phyloP scores from a whole-genome alignment of 2,113 vertebrate genomes.

The Cisticola juncidis region DNA sequence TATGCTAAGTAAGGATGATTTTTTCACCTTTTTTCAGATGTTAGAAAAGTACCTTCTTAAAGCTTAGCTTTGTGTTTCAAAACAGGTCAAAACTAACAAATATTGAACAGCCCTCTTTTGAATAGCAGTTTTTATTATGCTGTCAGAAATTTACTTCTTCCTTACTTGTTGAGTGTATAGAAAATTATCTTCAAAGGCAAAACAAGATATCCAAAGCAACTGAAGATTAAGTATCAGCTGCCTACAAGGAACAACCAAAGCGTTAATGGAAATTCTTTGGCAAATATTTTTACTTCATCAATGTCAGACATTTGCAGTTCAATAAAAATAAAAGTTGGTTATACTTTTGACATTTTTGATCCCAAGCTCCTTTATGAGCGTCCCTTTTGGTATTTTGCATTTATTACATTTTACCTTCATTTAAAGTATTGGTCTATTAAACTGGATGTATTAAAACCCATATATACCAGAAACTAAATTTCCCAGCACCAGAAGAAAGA shows the following conservation, averaged over 20 bases:
- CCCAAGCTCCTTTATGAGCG: not conserved
- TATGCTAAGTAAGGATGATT: not conserved
- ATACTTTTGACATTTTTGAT: not conserved
- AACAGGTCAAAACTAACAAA: not conserved
- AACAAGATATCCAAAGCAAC: not conserved
- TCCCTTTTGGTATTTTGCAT: not conserved
- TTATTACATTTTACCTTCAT: not conserved
- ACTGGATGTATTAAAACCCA: not conserved
- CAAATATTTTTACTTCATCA: not conserved
- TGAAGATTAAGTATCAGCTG: not conserved
- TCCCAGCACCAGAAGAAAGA: not conserved
- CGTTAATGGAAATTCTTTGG: not conserved
- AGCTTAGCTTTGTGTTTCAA: not conserved
- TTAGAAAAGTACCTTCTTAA: not conserved
- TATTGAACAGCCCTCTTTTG: not conserved
- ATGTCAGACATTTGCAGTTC: not conserved
- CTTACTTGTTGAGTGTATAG: not conserved
- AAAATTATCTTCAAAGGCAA: not conserved
- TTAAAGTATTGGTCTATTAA: not conserved
- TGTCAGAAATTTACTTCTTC: not conserved
- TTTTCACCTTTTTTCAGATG: not conserved
- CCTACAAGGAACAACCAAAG: not conserved
- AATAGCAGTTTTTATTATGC: not conserved
- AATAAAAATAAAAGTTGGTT: not conserved
- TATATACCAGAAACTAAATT: not conserved